phyloP scores from a whole-genome alignment of 2,888 invertebrate genomes.

The Agriopis leucophaearia region DNA sequence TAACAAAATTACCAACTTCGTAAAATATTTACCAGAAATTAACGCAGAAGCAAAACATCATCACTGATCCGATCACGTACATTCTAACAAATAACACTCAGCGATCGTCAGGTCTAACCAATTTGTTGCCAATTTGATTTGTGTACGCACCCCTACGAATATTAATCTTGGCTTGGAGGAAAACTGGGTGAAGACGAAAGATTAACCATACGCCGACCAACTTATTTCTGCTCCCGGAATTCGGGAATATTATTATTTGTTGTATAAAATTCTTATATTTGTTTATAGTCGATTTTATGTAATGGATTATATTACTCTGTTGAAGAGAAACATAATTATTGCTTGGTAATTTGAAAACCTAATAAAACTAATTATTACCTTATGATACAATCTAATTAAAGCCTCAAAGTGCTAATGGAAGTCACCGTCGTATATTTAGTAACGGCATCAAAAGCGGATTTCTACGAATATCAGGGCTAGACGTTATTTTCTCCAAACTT shows the following conservation, averaged over 20 bases:
- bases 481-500: not conserved
- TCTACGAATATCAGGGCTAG: not conserved
- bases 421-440: not conserved
- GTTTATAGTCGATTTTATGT: not conserved
- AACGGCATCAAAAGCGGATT: not conserved
- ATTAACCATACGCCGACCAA: constrained; percentile 18
- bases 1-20: constrained; percentile 7
- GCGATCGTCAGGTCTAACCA: constrained; percentile 39
- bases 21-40: constrained; percentile 16
- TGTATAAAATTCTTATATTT: not conserved
- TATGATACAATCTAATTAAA: not conserved
- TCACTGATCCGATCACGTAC: constrained; percentile 25
- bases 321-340: not conserved
- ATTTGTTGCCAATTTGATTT: constrained; percentile 48
- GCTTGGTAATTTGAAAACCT: not conserved
- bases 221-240: constrained; percentile 12
- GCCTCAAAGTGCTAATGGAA: not conserved
- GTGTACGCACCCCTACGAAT: constrained; percentile 42
- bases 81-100: constrained; percentile 34
- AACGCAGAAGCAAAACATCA: constrained; percentile 14
- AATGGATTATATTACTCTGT: no score
- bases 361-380: not conserved
- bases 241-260: not conserved
- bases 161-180: constrained; percentile 40
- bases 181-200: constrained; percentile 16